These are phyloP conservation scores for Pecten maximus DNA, from an alignment of 2,888 invertebrate species.

Conservation along the genomic window DNA sequence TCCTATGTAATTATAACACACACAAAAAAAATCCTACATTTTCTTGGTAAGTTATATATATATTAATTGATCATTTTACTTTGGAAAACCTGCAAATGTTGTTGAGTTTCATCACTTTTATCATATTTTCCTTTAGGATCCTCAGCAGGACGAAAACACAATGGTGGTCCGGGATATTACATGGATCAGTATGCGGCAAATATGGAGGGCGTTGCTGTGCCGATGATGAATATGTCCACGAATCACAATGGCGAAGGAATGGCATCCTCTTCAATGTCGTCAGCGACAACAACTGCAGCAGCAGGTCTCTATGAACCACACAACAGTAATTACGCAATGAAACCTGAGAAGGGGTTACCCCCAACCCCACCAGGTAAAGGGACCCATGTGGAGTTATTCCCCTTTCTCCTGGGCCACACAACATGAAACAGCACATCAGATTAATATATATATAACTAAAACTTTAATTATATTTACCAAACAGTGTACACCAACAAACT, in stretches of 20 bases:
- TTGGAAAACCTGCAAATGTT: too few species aligned
- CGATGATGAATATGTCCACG: constrained; percentile 26
- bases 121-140: not conserved
- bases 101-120: not conserved
- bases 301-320: constrained; percentile 63
- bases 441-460: too few species aligned
- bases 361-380: constrained; percentile 71
- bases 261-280: constrained; percentile 49
- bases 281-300: constrained; percentile 56
- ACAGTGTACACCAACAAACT: too few species aligned
- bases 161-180: constrained; percentile 62
- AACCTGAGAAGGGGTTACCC: constrained; percentile 71
- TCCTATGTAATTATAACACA: too few species aligned
- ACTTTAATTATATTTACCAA: too few species aligned
- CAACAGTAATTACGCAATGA: constrained; percentile 65
- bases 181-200: constrained; percentile 60
- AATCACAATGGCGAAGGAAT: constrained; percentile 35
- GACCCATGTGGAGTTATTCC: not conserved
- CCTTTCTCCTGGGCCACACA: not conserved
- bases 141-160: not conserved
- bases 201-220: constrained; percentile 54
- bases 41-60: too few species aligned
- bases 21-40: too few species aligned
- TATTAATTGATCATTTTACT: too few species aligned
- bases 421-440: not conserved